Percentiles rank a stretch among this genome's conserved stretches.
Evolutionary conservation across 92 coral and sea anemone species (phyloP).

Genomic region (Epizoanthus ramosus): DNA sequence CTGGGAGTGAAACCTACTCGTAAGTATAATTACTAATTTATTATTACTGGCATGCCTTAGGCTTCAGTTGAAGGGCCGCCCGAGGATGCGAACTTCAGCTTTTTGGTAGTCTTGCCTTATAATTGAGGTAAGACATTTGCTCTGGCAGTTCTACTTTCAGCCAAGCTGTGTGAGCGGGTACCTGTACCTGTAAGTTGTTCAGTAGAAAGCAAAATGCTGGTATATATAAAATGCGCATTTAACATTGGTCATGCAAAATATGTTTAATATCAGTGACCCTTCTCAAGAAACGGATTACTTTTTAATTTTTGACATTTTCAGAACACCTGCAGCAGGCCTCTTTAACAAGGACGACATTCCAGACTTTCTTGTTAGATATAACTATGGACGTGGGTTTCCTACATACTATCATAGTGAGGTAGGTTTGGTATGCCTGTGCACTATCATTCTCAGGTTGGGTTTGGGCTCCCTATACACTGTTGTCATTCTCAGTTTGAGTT

Average conservation of each 20-base stretch:
- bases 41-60: neutral
- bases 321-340: conserved; percentile 93
- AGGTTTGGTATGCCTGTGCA: neutral
- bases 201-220: too few relatives aligned
- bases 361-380: conserved; percentile 91
- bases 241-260: too few relatives aligned
- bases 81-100: neutral
- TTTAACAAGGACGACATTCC: conserved; percentile 86
- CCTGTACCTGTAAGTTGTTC: too few relatives aligned
- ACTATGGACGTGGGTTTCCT: conserved; percentile 92
- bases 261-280: too few relatives aligned
- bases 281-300: neutral
- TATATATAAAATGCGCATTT: too few relatives aligned
- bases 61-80: too few relatives aligned
- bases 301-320: too few relatives aligned
- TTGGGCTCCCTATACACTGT: neutral
- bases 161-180: too few relatives aligned
- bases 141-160: too few relatives aligned
- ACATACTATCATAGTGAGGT: conserved; percentile 88
- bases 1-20: conserved; percentile 94
- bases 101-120: too few relatives aligned
- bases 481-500: neutral
- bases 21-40: conserved; percentile 39
- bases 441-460: conserved; percentile 68
- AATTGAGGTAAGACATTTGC: too few relatives aligned